Conservation (phyloP, 1,140 invertebrate genomes). For the Dendroctonus ponderosae region DNA sequence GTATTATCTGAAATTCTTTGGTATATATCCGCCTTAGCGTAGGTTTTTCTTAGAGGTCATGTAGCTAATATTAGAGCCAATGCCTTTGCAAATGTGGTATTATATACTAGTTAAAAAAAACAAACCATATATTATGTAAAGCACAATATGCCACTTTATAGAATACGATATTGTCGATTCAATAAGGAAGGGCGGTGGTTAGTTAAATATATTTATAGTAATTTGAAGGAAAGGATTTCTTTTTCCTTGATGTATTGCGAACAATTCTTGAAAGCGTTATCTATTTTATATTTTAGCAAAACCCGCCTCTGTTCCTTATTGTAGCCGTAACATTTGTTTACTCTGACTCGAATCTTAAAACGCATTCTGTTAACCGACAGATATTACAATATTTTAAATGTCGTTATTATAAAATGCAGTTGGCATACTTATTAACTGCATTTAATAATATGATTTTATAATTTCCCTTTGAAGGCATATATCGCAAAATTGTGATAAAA, state of each 20-base stretch:
- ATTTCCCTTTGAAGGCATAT: slow-evolving; percentile 15
- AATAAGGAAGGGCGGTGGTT: too few relatives aligned
- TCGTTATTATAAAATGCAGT: not conserved
- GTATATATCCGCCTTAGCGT: too few relatives aligned
- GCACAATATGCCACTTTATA: too few relatives aligned
- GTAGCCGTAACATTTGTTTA: not conserved
- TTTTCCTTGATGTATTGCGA: too few relatives aligned
- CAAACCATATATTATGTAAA: too few relatives aligned
- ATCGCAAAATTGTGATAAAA: slow-evolving; percentile 34
- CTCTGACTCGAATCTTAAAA: not conserved
- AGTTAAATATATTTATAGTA: too few relatives aligned
- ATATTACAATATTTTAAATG: not conserved
- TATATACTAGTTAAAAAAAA: not conserved
- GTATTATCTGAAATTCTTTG: too few relatives aligned
- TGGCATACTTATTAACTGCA: not conserved
- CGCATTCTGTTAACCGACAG: too few relatives aligned
- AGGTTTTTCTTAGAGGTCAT: too few relatives aligned
- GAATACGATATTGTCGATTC: too few relatives aligned
- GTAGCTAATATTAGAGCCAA: slow-evolving; percentile 1
- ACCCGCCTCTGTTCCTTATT: not conserved
- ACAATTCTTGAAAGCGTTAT: too few relatives aligned
- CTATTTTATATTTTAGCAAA: not conserved
- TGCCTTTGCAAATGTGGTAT: slow-evolving; percentile 3
- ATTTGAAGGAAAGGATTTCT: too few relatives aligned
- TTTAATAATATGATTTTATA: not conserved